Base-by-base conservation (phyloP, 1,140 invertebrate genomes). In the Thaumatotibia leucotreta region DNA sequence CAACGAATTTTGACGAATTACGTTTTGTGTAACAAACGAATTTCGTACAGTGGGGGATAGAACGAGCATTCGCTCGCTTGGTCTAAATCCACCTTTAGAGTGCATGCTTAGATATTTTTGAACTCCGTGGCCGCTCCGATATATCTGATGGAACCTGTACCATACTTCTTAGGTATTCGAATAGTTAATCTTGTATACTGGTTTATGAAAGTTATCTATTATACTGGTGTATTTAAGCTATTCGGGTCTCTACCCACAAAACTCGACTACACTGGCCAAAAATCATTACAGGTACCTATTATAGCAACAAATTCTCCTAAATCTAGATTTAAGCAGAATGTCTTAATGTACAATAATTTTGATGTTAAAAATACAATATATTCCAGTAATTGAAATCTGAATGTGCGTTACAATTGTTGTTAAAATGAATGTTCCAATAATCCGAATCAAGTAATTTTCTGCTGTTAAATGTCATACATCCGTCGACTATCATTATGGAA, bases 331-430 rank as follows among this genome's bases (percentile, higher is more conserved):
- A 58, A 58, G 52, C 52, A 58, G 11, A 54, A 58, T 58, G 52
- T 58, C 23, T 58, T 27, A 31, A 20, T 58, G 52, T 58, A 29
- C 24, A 58, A 58, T 58, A 24, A 27, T 29, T 58, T 58, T 58
- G 52, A 58, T 58, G 52, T 58, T 58, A 31, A 27, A 54, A 22
- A 58, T 58, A 58, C 52, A 27, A 58, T 58, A 58, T 58, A 31
- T 58, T 58, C 52, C 52, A 20, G 8, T 58, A 11, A 58, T 27
- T 54, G n/a, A 58, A 14, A 31, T 58, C 52, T 58, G n/a, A 31
- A 58, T 58, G 52, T 58, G 52, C n/a, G 23, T 58, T 58, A 58
- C 52, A 29, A 58, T 58, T 58, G 52, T 58, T 17, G 52, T 58
- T 58, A 8, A 58, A 58, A n/a, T 58, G 27, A 58, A 58, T 58